Evolutionary conservation across 2,113 vertebrate genomes (phyloP), one percentile per base, ranked within the genome.

Genomic region (Larimichthys crocea): DNA sequence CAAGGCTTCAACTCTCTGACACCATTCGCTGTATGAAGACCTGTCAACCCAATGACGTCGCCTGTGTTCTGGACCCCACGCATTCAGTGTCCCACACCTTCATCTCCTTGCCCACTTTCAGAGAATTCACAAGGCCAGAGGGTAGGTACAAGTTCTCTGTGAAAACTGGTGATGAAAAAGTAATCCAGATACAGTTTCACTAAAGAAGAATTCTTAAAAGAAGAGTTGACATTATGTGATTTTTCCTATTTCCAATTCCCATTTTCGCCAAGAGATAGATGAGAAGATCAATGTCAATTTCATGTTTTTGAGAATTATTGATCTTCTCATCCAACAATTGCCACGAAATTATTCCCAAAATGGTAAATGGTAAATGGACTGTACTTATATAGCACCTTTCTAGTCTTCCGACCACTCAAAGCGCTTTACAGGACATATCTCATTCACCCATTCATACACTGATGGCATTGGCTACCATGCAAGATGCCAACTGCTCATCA

Each of bases 61-160:
- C 81, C 86, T 99, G 98, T 20, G 65, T 96, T 46, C 74, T 96
- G 91, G 96, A 98, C 91, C 96, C 96, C 0, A 95, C 96, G 15
- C 96, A 97, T 82, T 97, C 98, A 0, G 77, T 98, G 83, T 98
- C 98, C 72, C 96, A 99, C 93, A 99, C 97, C 0, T 97, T 97
- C 82, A 95, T 99, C 92, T 98, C 98, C 0, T 93, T 99, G 86
- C 97, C 98, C 74, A 99, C 97, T 2, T 98, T 97, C 95, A 96
- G 97, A 50, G 98, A 99, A 74, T 97, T 99, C 91, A 93, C 74
- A 63, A 95, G 74, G 68, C 96, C 97, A 20, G 97, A 99, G 94
- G 98, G 98, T 99, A 94, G 88, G 93, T 82, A 14, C 10, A 50
- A 2, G 8, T 35, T 16, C 24, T 42, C 9, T 83, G 56, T 0